Conservation (phyloP, 2,113 vertebrate genomes). For the Pomatorhinus ruficollis region DNA sequence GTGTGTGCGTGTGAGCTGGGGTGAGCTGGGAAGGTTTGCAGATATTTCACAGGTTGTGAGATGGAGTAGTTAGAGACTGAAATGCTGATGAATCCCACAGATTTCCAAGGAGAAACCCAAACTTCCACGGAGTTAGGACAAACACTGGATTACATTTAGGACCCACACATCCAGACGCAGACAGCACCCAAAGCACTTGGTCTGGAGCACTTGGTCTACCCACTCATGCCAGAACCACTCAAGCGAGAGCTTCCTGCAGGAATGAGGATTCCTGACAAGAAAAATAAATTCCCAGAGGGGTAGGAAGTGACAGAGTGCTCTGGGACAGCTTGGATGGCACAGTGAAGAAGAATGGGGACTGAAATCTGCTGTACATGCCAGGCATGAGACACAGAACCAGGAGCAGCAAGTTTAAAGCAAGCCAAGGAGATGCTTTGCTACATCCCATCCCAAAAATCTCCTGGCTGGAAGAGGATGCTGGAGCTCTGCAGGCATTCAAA, state of each 20-base stretch:
- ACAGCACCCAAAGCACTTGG: neutral
- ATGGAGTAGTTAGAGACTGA: neutral
- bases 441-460: neutral
- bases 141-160: neutral
- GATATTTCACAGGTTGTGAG: neutral
- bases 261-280: neutral
- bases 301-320: neutral
- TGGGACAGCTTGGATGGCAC: neutral
- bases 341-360: neutral
- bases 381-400: neutral
- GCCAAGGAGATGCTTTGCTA: neutral
- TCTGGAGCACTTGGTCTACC: neutral
- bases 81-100: neutral
- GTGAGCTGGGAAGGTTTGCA: neutral
- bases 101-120: neutral
- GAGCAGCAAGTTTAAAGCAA: neutral
- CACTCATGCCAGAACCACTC: neutral
- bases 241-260: neutral
- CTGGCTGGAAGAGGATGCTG: neutral
- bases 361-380: neutral
- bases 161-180: neutral
- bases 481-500: neutral
- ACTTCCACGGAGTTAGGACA: neutral
- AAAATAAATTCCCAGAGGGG: neutral
- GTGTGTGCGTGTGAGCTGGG: neutral